A percentile compares a stretch with the other conserved stretches of the same genome.
These are phyloP conservation scores for Tragelaphus strepsiceros DNA, from an alignment of 2,113 vertebrate species.

Conservation along the genomic window DNA sequence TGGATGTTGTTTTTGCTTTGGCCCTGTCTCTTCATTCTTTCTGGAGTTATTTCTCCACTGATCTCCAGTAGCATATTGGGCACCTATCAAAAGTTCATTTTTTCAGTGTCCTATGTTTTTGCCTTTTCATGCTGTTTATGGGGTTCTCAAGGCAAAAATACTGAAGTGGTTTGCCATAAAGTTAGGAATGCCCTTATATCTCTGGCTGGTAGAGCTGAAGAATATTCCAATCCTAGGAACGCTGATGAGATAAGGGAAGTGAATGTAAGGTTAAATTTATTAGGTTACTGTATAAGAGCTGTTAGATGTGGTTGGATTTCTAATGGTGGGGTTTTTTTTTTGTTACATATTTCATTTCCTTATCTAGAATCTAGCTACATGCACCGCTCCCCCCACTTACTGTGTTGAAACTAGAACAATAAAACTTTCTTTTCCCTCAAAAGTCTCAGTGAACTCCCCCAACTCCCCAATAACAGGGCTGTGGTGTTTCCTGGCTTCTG, in stretches of 20 bases:
- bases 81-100: not conserved
- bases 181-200: not conserved
- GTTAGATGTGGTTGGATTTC: not conserved
- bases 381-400: slow-evolving; percentile 42
- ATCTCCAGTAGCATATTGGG: not conserved
- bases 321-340: not conserved
- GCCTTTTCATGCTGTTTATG: not conserved
- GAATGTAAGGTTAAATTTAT: not conserved
- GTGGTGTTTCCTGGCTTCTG: slow-evolving; percentile 27
- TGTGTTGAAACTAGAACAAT: slow-evolving; percentile 66
- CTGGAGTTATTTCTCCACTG: not conserved
- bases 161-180: not conserved
- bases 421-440: slow-evolving; percentile 61
- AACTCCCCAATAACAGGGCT: not conserved
- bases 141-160: not conserved
- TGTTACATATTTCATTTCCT: slow-evolving; percentile 51
- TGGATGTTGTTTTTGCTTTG: not conserved
- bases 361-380: slow-evolving; percentile 50
- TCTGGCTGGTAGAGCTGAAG: not conserved
- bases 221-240: not conserved
- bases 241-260: not conserved
- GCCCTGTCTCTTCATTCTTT: not conserved
- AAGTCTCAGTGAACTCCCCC: slow-evolving; percentile 48
- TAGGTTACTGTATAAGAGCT: slow-evolving; percentile 37
- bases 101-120: not conserved